These are phyloP conservation scores for Eptesicus fuscus DNA, from an alignment of 2,113 vertebrate species.

Conservation along the genomic window DNA sequence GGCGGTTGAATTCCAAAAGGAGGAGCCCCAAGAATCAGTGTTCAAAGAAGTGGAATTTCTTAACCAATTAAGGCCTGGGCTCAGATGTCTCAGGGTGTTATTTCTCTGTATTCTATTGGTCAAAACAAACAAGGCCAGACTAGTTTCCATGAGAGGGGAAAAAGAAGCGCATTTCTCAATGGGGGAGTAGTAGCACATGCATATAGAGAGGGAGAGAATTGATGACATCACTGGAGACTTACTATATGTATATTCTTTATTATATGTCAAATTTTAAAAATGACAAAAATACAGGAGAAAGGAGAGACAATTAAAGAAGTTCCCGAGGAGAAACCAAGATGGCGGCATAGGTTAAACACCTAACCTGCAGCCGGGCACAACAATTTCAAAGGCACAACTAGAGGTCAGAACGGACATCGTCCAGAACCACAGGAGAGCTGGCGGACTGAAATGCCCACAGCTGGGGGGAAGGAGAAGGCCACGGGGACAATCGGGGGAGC, in stretches of 20 bases:
- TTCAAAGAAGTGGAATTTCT: neutral
- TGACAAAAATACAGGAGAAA: neutral
- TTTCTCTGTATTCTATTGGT: neutral
- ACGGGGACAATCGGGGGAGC: no score
- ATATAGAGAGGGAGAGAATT: neutral
- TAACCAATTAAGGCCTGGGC: neutral
- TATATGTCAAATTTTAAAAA: neutral
- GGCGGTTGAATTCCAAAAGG: neutral
- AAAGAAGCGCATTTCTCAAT: neutral
- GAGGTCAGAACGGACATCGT: no score
- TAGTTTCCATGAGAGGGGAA: neutral
- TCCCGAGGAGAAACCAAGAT: no score
- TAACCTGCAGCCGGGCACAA: no score
- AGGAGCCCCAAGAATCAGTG: neutral
- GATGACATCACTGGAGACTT: neutral
- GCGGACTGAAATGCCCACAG: no score
- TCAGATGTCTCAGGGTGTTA: neutral
- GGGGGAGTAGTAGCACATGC: neutral
- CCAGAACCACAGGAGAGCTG: no score
- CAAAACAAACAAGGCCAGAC: neutral
- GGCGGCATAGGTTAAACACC: no score
- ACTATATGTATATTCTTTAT: neutral
- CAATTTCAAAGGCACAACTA: no score
- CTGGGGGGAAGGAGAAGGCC: no score
- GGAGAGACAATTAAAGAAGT: neutral